Evolutionary conservation across 2,888 invertebrate species (phyloP).

Genomic region (Proisotoma minuta): DNA sequence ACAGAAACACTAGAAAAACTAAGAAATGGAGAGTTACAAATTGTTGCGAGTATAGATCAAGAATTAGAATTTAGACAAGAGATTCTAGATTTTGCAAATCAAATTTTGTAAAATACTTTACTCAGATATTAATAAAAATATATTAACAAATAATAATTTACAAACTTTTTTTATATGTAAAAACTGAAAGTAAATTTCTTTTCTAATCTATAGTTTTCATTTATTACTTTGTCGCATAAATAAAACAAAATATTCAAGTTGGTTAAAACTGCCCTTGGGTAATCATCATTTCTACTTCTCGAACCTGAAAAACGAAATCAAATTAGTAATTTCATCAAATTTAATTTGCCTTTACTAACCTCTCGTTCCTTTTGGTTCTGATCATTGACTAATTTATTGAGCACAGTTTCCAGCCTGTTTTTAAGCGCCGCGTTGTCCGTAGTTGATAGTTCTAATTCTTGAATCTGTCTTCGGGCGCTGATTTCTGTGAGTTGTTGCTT

Average conservation of each 20-base stretch:
- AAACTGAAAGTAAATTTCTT: too few relatives aligned
- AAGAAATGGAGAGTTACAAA: conserved; percentile 27
- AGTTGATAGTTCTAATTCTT: conserved; percentile 74
- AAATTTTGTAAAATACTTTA: background rate
- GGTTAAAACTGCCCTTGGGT: background rate
- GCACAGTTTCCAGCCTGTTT: conserved; percentile 74
- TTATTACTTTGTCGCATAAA: background rate
- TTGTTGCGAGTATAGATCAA: conserved; percentile 19
- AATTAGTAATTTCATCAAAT: background rate
- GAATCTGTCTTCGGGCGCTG: conserved; percentile 67
- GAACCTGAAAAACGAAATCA: conserved; percentile 9
- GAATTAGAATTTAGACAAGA: conserved; percentile 39
- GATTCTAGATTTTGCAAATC: conserved; percentile 24
- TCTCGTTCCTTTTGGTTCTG: conserved; percentile 55
- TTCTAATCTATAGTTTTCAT: too few relatives aligned
- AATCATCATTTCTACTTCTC: conserved; percentile 12
- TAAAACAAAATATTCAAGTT: too few relatives aligned
- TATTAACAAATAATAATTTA: background rate
- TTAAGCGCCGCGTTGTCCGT: conserved; percentile 78
- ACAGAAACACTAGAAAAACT: conserved; percentile 26
- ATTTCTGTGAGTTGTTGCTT: conserved; percentile 70
- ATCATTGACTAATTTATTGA: conserved; percentile 70
- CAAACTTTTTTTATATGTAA: background rate
- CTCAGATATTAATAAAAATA: conserved; percentile 1
- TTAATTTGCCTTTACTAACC: conserved; percentile 20